Evolutionary conservation across 2,797 vertebrate genomes (phyloP), one percentile per base, ranked within the genome.

Genomic region (Cynodonichthys magdalenae): DNA sequence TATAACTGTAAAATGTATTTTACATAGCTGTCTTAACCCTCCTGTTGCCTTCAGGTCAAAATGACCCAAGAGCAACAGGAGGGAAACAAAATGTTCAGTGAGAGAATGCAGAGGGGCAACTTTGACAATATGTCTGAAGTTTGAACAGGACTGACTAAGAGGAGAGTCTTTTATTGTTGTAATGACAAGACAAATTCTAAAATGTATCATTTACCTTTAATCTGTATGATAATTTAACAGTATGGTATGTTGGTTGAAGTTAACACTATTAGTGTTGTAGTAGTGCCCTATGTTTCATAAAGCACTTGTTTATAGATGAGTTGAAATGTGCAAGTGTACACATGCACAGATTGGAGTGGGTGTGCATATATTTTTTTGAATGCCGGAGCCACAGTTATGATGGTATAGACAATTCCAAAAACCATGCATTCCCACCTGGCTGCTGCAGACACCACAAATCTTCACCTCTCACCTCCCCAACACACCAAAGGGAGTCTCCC

Each of bases 401-500:
- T 45, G 34, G 19, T 68, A n/a, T 12, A 28, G 10, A 42, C 17
- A 34, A 64, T 63, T 61, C 39, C 42, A 65, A 45, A 69, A 49
- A 24, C n/a, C 4, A 4, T 63, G 62, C 50, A 63, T 54, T 49
- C 20, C 20, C 70, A 66, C 77, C 73, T 71, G 73, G 59, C n/a
- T 28, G 28, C 66, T 59, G 61, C 54, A 80, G 70, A 80, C 68
- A 81, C 66, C 59, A 34, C 78, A 80, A 45, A 46, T 48, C 51
- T 48, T 62, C 59, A 52, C 69, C 45, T 45, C 68, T 63, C 44
- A 55, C 56, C 53, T 44, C 42, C 15, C 5, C 59, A 29, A n/a
- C 62, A 59, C 76, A 74, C 36, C 71, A 64, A 53, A 79, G 60
- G 77, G 75, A 83, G 63, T 84, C 77, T 85, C 74, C 59, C 58